Base-by-base conservation (phyloP, 1,140 invertebrate genomes). In the Lasioglossum baleicum region DNA sequence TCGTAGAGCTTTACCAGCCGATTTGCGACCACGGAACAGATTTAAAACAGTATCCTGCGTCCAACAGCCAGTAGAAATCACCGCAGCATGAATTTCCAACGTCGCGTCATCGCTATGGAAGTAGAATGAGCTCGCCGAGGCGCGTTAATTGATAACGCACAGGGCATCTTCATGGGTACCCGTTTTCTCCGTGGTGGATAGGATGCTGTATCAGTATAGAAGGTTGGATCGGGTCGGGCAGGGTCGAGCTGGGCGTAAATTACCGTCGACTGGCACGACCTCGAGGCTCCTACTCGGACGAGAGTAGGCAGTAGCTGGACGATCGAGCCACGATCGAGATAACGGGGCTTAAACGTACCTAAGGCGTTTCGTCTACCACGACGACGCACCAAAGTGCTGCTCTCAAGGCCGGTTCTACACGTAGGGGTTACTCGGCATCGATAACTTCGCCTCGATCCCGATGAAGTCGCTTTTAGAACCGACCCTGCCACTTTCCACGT, bases 261-360 rank as follows among this genome's bases (percentile, higher is more conserved):
- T 87, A 84, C 88, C 85, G 76, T 88, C 61, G 75, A 40, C 63
- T 69, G 84, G 73, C 76, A 77, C 83, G 86, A 87, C 83, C 85
- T 89, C 84, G 84, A 85, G 83, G 63, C 60, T 69, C 79, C 65
- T 40, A 65, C 56, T 64, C 61, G 73, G 65, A 64, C 48, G 79
- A 84, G 83, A 85, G 83, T 75, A 84, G 75, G 83, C 61, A 74
- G 83, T 70, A 77, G 79, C 66, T n/a, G 65, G 61, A 75, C 74
- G 83, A 73, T 84, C 75, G 80, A 68, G 71, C 67, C 71, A 60
- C 75, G 84, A 86, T 86, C 82, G 73, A 87, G 85, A 87, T 87
- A 87, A 87, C 84, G 84, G 82, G 72, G 71, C 82, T 86, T 85
- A 63, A 84, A 80, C 65, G 80, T 86, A 84, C 82, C 65, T 74